These are phyloP conservation scores for Trogon surrucura DNA, from an alignment of 2,113 vertebrate genomes.

Conservation along the genomic window DNA sequence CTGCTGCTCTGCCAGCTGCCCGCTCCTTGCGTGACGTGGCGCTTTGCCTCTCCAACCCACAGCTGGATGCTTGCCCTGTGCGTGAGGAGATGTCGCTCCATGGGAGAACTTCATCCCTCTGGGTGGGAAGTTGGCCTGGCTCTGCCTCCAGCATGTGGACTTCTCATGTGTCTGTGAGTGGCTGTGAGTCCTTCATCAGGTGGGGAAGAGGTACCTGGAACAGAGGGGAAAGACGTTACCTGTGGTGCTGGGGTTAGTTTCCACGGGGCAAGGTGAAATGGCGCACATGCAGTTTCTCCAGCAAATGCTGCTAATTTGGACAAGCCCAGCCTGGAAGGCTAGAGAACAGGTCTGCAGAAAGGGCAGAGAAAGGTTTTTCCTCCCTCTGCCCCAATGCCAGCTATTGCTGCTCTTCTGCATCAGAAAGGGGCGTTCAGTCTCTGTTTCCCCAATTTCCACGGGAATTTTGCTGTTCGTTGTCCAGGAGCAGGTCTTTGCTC, in stretches of 20 bases:
- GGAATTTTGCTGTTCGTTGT: neutral
- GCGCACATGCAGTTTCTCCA: neutral
- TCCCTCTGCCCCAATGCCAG: neutral
- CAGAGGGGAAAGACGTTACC: neutral
- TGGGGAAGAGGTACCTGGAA: neutral
- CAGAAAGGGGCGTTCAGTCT: neutral
- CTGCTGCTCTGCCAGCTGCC: conserved; percentile 43
- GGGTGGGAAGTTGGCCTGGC: neutral
- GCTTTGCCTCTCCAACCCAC: neutral
- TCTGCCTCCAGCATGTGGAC: neutral
- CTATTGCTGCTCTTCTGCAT: neutral
- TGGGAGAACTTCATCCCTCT: neutral
- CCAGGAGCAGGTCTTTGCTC: neutral
- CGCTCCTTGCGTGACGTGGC: neutral
- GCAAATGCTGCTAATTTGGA: neutral
- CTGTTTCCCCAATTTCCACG: neutral
- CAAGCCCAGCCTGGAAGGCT: neutral
- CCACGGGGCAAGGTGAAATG: neutral
- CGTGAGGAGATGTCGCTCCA: neutral
- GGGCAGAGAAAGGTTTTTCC: neutral
- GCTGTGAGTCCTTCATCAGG: neutral
- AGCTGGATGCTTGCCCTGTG: neutral
- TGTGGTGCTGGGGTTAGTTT: neutral
- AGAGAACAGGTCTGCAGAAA: neutral
- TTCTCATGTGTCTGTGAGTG: neutral